Evolutionary conservation across 2,888 invertebrate genomes (phyloP).

Genomic region (Acheta domesticus): DNA sequence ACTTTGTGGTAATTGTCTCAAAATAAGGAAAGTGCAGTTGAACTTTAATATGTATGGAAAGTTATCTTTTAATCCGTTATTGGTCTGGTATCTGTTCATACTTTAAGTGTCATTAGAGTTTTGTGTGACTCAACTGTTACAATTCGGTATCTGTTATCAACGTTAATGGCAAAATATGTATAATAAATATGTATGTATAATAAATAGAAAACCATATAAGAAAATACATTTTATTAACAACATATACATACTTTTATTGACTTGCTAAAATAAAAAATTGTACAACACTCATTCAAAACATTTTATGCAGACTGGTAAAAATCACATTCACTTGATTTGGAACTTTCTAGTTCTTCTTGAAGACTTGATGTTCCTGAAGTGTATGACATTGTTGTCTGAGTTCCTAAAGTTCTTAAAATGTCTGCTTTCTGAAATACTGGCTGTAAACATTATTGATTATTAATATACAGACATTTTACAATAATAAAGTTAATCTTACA

Average conservation of each 20-base stretch:
- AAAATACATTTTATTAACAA: not conserved
- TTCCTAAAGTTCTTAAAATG: not conserved
- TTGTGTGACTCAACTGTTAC: too few relatives aligned
- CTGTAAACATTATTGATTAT: not conserved
- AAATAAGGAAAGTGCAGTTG: too few relatives aligned
- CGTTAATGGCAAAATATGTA: too few relatives aligned
- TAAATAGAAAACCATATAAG: not conserved
- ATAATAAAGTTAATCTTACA: too few relatives aligned
- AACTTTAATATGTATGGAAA: too few relatives aligned
- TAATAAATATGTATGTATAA: too few relatives aligned
- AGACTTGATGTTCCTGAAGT: not conserved
- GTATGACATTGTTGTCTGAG: not conserved
- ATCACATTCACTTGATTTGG: not conserved
- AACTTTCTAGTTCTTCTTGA: conserved; percentile 10
- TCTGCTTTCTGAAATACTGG: not conserved
- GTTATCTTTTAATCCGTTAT: too few relatives aligned
- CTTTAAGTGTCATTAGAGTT: too few relatives aligned
- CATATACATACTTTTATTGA: not conserved
- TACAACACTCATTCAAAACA: not conserved
- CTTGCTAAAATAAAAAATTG: not conserved
- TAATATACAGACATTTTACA: not conserved
- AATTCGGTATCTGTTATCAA: too few relatives aligned
- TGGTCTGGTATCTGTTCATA: too few relatives aligned
- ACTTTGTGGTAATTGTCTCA: too few relatives aligned
- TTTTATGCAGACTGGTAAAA: not conserved